Conservation (phyloP, 2,888 invertebrate genomes). For the Drosophila rubida region DNA sequence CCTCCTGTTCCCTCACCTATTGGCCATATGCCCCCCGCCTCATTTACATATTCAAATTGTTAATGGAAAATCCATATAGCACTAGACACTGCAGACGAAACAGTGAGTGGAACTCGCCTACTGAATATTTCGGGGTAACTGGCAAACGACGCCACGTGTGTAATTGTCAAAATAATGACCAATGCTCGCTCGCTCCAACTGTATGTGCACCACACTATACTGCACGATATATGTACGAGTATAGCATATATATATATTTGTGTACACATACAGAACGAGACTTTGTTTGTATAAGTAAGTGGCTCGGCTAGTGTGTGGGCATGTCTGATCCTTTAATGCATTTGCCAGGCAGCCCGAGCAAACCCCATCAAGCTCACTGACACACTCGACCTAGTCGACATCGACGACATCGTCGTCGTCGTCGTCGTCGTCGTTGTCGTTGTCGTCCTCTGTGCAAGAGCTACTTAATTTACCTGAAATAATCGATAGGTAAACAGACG, state of each 20-base stretch:
- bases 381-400: constrained; percentile 31
- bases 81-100: constrained; percentile 38
- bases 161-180: constrained; percentile 83
- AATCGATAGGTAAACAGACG: constrained; percentile 82
- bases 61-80: constrained; percentile 81
- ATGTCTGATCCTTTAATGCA: constrained; percentile 82
- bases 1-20: background rate
- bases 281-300: constrained; percentile 76
- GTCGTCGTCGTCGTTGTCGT: constrained; percentile 22
- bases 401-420: constrained; percentile 14
- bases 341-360: constrained; percentile 68
- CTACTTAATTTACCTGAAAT: constrained; percentile 83
- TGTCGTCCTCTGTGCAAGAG: constrained; percentile 50
- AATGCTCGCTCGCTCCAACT: constrained; percentile 33
- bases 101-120: background rate
- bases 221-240: background rate
- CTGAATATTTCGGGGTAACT: constrained; percentile 22
- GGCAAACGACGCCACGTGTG: constrained; percentile 73
- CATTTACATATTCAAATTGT: constrained; percentile 80
- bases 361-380: constrained; percentile 62
- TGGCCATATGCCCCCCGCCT: constrained; percentile 15
- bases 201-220: background rate
- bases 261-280: constrained; percentile 16
- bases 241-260: background rate
- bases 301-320: constrained; percentile 60